Evolutionary conservation across 35 echinoderm and acorn worm species (phyloP).

Genomic region (Eucidaris tribuloides): DNA sequence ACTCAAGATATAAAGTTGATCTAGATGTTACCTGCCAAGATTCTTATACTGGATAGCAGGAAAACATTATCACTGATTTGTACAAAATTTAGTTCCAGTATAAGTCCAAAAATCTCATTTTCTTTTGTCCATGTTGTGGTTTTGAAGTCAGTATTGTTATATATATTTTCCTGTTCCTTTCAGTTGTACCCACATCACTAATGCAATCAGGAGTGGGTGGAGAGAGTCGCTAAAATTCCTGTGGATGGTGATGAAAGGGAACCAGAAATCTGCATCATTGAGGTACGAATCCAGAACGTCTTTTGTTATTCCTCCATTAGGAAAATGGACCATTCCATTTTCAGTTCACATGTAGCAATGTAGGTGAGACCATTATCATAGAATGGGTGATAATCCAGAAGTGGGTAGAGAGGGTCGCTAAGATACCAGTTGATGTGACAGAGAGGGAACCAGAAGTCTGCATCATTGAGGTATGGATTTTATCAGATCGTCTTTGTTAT

Average conservation of each 20-base stretch:
- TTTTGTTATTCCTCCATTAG: no score
- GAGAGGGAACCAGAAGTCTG: slow-evolving; percentile 90
- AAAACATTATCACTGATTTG: neutral
- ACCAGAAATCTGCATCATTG: slow-evolving; percentile 98
- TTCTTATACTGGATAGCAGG: no score
- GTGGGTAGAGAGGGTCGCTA: slow-evolving; percentile 96
- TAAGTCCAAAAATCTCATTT: no score
- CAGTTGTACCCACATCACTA: slow-evolving; percentile 96
- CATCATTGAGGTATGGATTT: slow-evolving; percentile 90
- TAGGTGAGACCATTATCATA: no score
- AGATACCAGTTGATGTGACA: slow-evolving; percentile 89
- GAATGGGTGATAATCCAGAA: no score
- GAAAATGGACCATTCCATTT: no score
- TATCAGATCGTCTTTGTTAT: no score
- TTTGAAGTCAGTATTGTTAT: no score
- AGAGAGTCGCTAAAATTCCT: slow-evolving; percentile 86
- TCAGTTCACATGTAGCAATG: no score
- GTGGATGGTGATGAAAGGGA: slow-evolving; percentile 87
- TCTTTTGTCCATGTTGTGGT: no score
- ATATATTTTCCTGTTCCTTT: slow-evolving; percentile 2
- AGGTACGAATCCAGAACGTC: slow-evolving; percentile 74
- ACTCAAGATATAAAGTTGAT: no score
- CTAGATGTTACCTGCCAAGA: no score
- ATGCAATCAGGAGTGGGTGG: slow-evolving; percentile 99
- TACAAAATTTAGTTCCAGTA: neutral